A percentile compares a stretch with the other conserved stretches of the same genome.
Evolutionary conservation across 2,888 invertebrate genomes (phyloP).

Genomic region (Mesoligia furuncula): DNA sequence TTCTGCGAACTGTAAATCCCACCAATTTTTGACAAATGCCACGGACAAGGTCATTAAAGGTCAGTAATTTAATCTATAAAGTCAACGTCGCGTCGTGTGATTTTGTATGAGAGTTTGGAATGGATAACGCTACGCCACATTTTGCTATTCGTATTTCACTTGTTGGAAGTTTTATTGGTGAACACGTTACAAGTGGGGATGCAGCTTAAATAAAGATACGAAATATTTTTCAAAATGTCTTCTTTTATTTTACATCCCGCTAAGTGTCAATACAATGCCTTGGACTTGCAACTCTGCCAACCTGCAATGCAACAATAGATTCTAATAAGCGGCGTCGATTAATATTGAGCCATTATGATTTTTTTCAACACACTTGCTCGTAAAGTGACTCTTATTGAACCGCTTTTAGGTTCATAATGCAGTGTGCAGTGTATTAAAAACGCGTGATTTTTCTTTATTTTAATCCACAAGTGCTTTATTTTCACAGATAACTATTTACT

Average conservation of each 20-base stretch:
- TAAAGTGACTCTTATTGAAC: no score
- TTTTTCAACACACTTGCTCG: no score
- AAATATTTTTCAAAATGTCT: constrained; percentile 5
- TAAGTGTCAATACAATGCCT: neutral
- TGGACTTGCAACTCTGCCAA: neutral
- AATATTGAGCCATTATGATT: neutral
- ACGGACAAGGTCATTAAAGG: neutral
- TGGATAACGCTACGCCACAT: neutral
- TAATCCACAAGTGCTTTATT: no score
- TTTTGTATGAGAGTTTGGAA: neutral
- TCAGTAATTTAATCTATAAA: neutral
- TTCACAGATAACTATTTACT: no score
- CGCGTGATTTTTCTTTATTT: no score
- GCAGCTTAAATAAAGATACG: neutral
- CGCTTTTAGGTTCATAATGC: no score
- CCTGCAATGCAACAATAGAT: neutral
- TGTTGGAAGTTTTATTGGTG: neutral
- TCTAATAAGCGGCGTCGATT: neutral
- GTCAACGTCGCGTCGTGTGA: neutral
- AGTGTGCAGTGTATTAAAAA: no score
- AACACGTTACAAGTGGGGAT: neutral
- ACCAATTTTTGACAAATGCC: neutral
- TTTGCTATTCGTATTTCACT: neutral
- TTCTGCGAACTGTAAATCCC: neutral
- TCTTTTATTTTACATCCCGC: neutral